Conservation (phyloP, 2,888 invertebrate genomes). For the Drosophila acutilabella region DNA sequence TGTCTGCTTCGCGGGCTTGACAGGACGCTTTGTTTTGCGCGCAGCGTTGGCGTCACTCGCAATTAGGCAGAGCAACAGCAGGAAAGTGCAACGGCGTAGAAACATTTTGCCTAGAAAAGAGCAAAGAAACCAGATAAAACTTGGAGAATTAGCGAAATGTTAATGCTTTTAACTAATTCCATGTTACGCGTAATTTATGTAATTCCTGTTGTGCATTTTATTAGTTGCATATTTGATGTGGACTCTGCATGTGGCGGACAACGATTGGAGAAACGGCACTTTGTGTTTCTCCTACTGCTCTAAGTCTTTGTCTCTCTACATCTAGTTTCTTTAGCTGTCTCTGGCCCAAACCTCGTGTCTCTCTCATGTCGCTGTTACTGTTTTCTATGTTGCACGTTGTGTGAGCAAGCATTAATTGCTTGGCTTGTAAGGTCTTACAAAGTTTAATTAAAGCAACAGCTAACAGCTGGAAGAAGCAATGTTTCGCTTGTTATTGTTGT, state of each 20-base stretch:
- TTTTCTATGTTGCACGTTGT: conserved; percentile 39
- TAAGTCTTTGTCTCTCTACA: not conserved
- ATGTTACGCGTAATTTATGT: conserved; percentile 75
- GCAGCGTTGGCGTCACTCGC: conserved; percentile 82
- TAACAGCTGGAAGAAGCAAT: conserved; percentile 56
- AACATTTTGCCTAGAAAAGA: conserved; percentile 78
- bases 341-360: not conserved
- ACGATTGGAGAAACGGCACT: conserved; percentile 57
- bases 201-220: conserved; percentile 72
- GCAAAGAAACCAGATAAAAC: conserved; percentile 1
- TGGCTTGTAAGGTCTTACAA: conserved; percentile 70
- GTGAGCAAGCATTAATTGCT: conserved; percentile 71
- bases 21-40: conserved; percentile 84
- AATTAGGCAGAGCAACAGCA: conserved; percentile 82
- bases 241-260: conserved; percentile 41
- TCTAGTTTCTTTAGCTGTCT: not conserved
- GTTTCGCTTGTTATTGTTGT: conserved; percentile 54
- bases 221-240: conserved; percentile 52
- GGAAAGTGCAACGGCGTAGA: conserved; percentile 81
- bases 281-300: conserved; percentile 25
- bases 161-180: conserved; percentile 71
- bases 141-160: conserved; percentile 51
- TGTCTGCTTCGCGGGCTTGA: conserved; percentile 83
- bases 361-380: conserved; percentile 29
- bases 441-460: conserved; percentile 77